phyloP scores from a whole-genome alignment of 2,797 vertebrate species.

The Hypotaenidia okinawae region DNA sequence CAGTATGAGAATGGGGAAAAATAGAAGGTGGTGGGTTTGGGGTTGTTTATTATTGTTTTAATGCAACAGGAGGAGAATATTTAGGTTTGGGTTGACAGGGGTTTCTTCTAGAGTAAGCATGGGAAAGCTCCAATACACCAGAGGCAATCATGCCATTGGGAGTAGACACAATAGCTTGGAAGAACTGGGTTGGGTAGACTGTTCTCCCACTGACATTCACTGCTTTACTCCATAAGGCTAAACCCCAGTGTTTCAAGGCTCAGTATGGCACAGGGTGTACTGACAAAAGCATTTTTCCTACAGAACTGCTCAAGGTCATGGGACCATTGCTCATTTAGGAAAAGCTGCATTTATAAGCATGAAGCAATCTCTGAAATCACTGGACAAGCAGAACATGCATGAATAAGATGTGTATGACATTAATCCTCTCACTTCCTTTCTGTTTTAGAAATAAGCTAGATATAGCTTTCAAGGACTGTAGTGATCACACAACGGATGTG shows the following conservation, averaged over 20 bases:
- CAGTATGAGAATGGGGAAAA: not conserved
- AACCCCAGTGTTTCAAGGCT: fast-evolving
- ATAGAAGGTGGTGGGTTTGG: no score
- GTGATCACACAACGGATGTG: not conserved
- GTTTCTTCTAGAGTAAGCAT: not conserved
- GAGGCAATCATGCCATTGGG: fast-evolving
- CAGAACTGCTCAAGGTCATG: constrained; percentile 20
- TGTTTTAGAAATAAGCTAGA: not conserved
- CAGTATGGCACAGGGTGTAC: not conserved
- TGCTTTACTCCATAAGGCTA: not conserved
- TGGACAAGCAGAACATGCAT: not conserved
- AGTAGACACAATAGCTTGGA: fast-evolving
- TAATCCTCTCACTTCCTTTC: not conserved
- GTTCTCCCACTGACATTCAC: fast-evolving
- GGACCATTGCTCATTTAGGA: not conserved
- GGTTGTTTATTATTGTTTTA: not conserved
- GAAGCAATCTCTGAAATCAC: constrained; percentile 20
- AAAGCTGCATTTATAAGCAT: not conserved
- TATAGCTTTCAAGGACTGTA: not conserved
- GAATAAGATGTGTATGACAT: not conserved
- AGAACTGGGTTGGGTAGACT: fast-evolving
- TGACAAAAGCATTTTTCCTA: not conserved
- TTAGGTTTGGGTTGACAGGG: not conserved
- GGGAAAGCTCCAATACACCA: fast-evolving
- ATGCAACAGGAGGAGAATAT: not conserved